Conservation (phyloP, 2,888 invertebrate species). For the Lycophotia porphyrea region DNA sequence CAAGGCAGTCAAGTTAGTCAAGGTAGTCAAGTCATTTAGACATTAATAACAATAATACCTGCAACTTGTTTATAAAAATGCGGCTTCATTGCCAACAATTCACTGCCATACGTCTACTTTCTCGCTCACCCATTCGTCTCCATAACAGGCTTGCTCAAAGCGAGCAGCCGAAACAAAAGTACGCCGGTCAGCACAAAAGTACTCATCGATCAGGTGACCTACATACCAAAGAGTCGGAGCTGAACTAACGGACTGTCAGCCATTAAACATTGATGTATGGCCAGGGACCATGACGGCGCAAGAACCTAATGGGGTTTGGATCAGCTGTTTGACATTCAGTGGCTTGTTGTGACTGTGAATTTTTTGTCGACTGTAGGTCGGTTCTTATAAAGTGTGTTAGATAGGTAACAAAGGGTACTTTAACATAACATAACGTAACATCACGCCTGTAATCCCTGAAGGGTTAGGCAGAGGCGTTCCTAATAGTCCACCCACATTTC, state of each 20-base stretch:
- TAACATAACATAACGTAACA: too few relatives aligned
- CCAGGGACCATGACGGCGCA: constrained; percentile 10
- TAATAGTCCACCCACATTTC: too few relatives aligned
- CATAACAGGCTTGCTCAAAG: constrained; percentile 39
- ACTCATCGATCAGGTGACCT: constrained; percentile 61
- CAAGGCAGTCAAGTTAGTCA: too few relatives aligned
- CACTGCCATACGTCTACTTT: constrained; percentile 4
- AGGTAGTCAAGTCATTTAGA: too few relatives aligned
- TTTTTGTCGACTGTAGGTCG: neutral
- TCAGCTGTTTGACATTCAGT: constrained; percentile 40
- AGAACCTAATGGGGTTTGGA: constrained; percentile 26
- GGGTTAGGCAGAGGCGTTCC: too few relatives aligned
- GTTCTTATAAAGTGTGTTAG: neutral
- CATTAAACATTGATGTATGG: constrained; percentile 55
- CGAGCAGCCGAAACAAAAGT: constrained; percentile 40
- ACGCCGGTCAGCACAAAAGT: constrained; percentile 39
- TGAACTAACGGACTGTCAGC: constrained; percentile 22
- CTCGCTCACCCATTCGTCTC: constrained; percentile 27
- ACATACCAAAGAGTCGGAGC: constrained; percentile 52
- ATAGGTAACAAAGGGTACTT: neutral
- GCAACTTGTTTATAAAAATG: neutral
- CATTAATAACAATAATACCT: neutral
- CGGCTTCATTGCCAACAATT: neutral
- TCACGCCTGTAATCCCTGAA: too few relatives aligned
- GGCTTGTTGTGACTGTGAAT: neutral